Evolutionary conservation across 1,140 invertebrate species (phyloP), one percentile per base, ranked within the genome.

Genomic region (Agrypnia vestita): DNA sequence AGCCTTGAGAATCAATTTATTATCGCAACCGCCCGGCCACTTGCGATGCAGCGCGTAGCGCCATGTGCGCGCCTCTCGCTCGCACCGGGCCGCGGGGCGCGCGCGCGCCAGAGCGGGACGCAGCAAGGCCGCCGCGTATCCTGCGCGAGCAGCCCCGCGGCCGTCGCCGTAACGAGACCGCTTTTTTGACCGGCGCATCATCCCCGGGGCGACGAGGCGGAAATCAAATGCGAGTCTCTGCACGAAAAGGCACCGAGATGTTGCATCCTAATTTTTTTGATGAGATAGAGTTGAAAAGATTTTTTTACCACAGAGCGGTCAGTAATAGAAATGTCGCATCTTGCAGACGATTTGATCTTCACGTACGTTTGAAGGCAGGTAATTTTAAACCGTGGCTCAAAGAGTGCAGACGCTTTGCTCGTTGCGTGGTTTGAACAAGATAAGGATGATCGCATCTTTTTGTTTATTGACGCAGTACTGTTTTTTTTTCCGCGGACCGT

Each of bases 61-160:
- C 25, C 25, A 35, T 35, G 25, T 64, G 61, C 64, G 35, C 25
- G 35, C 46, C 0, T 69, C 64, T 69, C 64, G 4, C 64, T 69
- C 64, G 4, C 64, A 47, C 64, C 4, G 35, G n/a, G n/a, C 46
- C 46, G 9, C 64, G 15, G n/a, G 19, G n/a, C n/a, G 13, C 6
- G 13, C 64, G 12, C 13, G 43, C 46, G 15, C n/a, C 12, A 47
- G 64, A 69, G 13, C 1, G 64, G 19, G 64, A 69, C 12, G 43
- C 13, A 19, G 46, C 64, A 69, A 69, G 64, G 64, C 64, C 64
- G 64, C 64, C 64, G 46, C 64, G 64, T 69, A 47, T 69, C 64
- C 64, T 69, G 64, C 46, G 56, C 56, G 46, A 47, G 25, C 12
- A 62, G 59, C 59, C n/a, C 25, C 59, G 59, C 19, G 21, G 59